Evolutionary conservation across 2,888 invertebrate genomes (phyloP).

Genomic region (Sceliomorpha sp.): DNA sequence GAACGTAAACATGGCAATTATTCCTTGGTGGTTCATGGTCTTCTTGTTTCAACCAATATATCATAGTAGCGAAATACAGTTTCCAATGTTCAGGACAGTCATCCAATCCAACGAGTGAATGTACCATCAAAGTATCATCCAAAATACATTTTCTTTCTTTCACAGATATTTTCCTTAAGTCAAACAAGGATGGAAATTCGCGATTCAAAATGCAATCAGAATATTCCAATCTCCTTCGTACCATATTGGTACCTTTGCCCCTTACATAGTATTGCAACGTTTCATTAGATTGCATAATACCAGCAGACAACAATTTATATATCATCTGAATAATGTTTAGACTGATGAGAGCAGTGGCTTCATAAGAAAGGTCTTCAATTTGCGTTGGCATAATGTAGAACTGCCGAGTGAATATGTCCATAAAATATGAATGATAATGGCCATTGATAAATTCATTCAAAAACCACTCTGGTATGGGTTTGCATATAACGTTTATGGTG

Average conservation of each 20-base stretch:
- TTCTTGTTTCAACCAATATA: constrained; percentile 83
- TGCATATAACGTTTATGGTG: too few relatives aligned
- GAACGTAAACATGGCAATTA: constrained; percentile 82
- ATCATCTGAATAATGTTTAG: constrained; percentile 84
- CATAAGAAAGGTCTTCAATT: constrained; percentile 85
- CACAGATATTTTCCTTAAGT: constrained; percentile 67
- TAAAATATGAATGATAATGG: constrained; percentile 84
- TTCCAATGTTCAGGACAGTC: constrained; percentile 83
- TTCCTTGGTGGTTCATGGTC: constrained; percentile 77
- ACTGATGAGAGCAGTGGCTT: constrained; percentile 83
- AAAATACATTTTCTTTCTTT: constrained; percentile 77
- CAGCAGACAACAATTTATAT: constrained; percentile 78
- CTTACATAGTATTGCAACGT: constrained; percentile 71
- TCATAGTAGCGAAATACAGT: constrained; percentile 82
- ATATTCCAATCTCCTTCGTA: constrained; percentile 52
- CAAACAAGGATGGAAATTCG: constrained; percentile 72
- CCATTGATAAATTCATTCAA: constrained; percentile 83
- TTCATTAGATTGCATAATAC: too few relatives aligned
- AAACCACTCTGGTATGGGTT: constrained; percentile 83
- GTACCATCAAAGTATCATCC: constrained; percentile 80
- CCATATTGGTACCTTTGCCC: constrained; percentile 59
- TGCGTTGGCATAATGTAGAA: constrained; percentile 86
- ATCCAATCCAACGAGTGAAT: constrained; percentile 75
- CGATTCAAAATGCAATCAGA: constrained; percentile 44
- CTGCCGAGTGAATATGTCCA: constrained; percentile 85